phyloP scores from a whole-genome alignment of 2,888 invertebrate genomes.

The Ryuthela nishihirai region DNA sequence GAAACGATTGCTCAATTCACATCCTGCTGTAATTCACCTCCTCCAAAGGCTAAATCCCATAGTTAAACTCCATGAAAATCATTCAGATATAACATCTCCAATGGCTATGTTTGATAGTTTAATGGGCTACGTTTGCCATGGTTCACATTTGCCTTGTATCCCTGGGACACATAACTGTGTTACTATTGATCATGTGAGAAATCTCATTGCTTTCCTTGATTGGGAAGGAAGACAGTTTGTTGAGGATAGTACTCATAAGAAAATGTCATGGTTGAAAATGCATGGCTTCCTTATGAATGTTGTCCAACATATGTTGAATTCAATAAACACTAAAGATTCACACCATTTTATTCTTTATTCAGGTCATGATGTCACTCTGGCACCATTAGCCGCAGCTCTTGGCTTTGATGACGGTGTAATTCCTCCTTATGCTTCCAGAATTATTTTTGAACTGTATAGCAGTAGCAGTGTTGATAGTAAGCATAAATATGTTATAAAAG shows the following conservation, averaged over 20 bases:
- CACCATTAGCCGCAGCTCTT: constrained; percentile 74
- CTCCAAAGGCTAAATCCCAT: constrained; percentile 54
- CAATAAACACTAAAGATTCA: constrained; percentile 47
- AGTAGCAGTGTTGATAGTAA: constrained; percentile 50
- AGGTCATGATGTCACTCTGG: constrained; percentile 87
- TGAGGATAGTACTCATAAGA: constrained; percentile 45
- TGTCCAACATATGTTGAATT: constrained; percentile 73
- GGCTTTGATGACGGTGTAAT: constrained; percentile 62
- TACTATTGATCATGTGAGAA: constrained; percentile 67
- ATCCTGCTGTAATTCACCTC: constrained; percentile 68
- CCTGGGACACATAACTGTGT: constrained; percentile 49
- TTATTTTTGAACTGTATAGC: constrained; percentile 83
- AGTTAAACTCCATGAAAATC: constrained; percentile 25
- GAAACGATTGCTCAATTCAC: constrained; percentile 64
- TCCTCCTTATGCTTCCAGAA: constrained; percentile 79
- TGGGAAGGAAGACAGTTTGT: constrained; percentile 68
- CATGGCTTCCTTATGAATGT: constrained; percentile 80
- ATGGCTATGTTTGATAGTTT: constrained; percentile 73
- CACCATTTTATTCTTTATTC: constrained; percentile 77
- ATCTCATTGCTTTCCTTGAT: constrained; percentile 75
- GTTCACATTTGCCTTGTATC: constrained; percentile 71
- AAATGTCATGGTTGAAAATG: constrained; percentile 67
- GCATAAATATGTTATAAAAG: constrained; percentile 69
- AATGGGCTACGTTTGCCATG: constrained; percentile 80
- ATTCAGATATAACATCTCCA: constrained; percentile 51